phyloP scores from a whole-genome alignment of 2,888 invertebrate species.

The Aphrophora alni region DNA sequence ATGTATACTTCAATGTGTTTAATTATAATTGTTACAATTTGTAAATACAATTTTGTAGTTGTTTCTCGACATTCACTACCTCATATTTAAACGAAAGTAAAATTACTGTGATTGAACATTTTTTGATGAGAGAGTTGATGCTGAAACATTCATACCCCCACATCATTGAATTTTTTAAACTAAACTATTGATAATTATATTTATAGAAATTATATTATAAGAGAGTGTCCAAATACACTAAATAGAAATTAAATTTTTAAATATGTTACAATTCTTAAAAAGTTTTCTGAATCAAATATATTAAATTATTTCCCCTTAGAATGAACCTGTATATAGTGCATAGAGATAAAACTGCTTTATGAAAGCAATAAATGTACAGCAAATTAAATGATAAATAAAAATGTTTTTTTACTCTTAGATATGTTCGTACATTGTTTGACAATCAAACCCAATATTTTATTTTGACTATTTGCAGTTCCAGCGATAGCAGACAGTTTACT shows the following conservation, averaged over 20 bases:
- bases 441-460: neutral
- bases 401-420: neutral
- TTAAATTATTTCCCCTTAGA: neutral
- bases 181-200: too few relatives aligned
- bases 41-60: neutral
- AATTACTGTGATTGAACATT: too few relatives aligned
- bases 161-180: too few relatives aligned
- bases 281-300: too few relatives aligned
- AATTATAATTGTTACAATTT: neutral
- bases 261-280: too few relatives aligned
- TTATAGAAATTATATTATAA: too few relatives aligned
- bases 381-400: neutral
- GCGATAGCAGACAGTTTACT: neutral
- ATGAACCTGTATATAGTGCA: neutral
- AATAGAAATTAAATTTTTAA: too few relatives aligned
- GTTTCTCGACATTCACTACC: neutral
- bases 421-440: neutral
- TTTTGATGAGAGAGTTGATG: too few relatives aligned
- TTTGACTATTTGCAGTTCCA: neutral
- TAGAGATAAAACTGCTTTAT: neutral
- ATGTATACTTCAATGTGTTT: too few relatives aligned
- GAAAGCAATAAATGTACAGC: neutral
- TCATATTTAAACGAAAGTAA: neutral
- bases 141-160: too few relatives aligned
- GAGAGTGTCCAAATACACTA: too few relatives aligned